phyloP scores from a whole-genome alignment of 2,888 invertebrate species.

The Nesidiocoris tenuis region DNA sequence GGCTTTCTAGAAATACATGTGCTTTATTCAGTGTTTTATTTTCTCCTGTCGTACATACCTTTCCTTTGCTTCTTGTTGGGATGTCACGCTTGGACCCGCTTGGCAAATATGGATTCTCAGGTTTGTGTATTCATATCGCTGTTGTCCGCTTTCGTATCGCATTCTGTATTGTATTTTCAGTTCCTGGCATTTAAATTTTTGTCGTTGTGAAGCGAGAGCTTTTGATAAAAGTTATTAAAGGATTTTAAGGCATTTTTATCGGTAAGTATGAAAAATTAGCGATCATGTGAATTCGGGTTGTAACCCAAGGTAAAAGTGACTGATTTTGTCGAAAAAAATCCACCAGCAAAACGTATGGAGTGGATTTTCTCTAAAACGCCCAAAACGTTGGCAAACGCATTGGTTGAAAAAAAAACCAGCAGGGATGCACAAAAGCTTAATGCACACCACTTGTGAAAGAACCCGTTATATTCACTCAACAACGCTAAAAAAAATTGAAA shows the following conservation, averaged over 20 bases:
- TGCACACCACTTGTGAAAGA: too few relatives aligned
- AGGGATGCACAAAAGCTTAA: too few relatives aligned
- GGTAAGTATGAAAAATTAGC: background rate
- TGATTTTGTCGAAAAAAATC: too few relatives aligned
- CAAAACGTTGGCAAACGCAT: too few relatives aligned
- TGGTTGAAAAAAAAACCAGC: too few relatives aligned
- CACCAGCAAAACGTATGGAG: too few relatives aligned
- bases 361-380: too few relatives aligned
- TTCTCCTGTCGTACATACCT: conserved; percentile 11
- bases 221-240: background rate
- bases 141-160: conserved; percentile 18
- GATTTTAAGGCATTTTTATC: background rate
- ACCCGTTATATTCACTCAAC: too few relatives aligned
- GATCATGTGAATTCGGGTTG: too few relatives aligned
- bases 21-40: conserved; percentile 29
- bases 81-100: conserved; percentile 33
- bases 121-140: conserved; percentile 23
- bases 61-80: conserved; percentile 21
- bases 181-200: background rate
- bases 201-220: conserved; percentile 7
- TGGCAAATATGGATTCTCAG: conserved; percentile 28
- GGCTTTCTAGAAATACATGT: conserved; percentile 37
- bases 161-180: background rate
- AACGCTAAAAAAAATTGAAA: too few relatives aligned
- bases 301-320: too few relatives aligned